These are phyloP conservation scores for Pterois miles DNA, from an alignment of 2,797 vertebrate species.

Conservation along the genomic window DNA sequence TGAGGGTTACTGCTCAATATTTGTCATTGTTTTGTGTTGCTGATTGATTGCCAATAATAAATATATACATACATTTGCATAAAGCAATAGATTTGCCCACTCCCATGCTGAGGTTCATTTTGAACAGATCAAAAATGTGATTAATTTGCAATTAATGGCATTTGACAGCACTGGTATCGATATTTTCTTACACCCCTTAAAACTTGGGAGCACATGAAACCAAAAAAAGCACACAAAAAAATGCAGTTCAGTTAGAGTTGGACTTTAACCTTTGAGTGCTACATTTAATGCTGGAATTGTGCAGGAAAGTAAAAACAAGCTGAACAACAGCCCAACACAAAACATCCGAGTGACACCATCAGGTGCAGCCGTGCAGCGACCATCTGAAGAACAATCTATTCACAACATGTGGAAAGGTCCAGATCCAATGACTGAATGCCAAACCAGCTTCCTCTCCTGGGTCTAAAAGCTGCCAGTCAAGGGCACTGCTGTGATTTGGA, in stretches of 20 bases:
- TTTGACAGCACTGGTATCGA: too few species aligned
- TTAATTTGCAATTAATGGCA: too few species aligned
- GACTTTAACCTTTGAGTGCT: background rate
- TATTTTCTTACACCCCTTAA: background rate
- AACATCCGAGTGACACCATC: slow-evolving; percentile 20
- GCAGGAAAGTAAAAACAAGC: background rate
- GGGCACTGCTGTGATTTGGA: slow-evolving; percentile 44
- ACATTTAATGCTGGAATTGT: background rate
- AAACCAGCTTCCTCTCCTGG: slow-evolving; percentile 31
- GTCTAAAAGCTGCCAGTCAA: slow-evolving; percentile 34
- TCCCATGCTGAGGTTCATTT: too few species aligned
- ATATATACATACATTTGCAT: too few species aligned
- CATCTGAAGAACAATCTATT: slow-evolving; percentile 49
- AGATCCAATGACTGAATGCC: slow-evolving; percentile 35
- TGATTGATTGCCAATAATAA: too few species aligned
- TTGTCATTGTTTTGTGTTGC: too few species aligned
- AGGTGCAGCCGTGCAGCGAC: slow-evolving; percentile 32
- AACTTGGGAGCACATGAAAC: background rate
- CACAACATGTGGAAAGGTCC: slow-evolving; percentile 49
- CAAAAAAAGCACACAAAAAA: too few species aligned
- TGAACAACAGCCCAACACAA: background rate
- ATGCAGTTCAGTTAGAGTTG: background rate
- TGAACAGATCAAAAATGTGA: too few species aligned
- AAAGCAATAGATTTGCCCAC: too few species aligned
- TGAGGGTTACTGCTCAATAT: too few species aligned